Base-by-base conservation (phyloP, 2,113 vertebrate genomes). In the Suricata suricatta region DNA sequence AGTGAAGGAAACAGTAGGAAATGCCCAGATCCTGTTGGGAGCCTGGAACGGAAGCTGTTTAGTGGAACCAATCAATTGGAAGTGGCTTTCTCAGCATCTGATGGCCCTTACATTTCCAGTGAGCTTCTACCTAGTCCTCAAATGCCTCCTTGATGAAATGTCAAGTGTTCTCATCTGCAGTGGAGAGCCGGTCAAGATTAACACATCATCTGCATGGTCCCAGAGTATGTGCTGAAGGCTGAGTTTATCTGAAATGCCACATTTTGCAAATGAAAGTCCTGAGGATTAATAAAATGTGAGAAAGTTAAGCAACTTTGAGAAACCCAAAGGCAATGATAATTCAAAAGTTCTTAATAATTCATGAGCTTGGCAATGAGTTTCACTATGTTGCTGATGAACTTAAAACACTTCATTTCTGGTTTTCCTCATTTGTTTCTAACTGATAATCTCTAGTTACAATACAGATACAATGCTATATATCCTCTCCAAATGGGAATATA, bases 281-380 rank as follows among this genome's bases (percentile, higher is more conserved):
- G n/a, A 57, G 72, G 77, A 83, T 83, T 86, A 83, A 66, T 33
- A 83, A 95, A 86, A 77, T 52, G 0, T 35, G 81, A 97, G 57
- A 47, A 68, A 95, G 38, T 72, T 95, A 60, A 54, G 60, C n/a
- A 96, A 88, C 57, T 38, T 8, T 95, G 60, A 72, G 68, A 91
- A 85, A 91, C 77, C 52, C 23, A 14, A 91, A 44, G 91, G 60
- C n/a, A 94, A 82, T 68, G 38, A 35, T 93, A 79, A 91, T 86
- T 85, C 52, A 38, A 47, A 96, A 85, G 10, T 63, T 8, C 87
- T 90, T 84, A 96, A 94, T 72, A 96, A 97, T 88, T 92, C 57
- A 85, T 82, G 27, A 15, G 11, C 54, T 87, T 74, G 33, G 84
- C 76, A n/a, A 25, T 14, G 47, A 17, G 54, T 64, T 57, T 81